These are phyloP conservation scores for Mobula hypostoma DNA, from an alignment of 2,113 vertebrate genomes.

Conservation along the genomic window DNA sequence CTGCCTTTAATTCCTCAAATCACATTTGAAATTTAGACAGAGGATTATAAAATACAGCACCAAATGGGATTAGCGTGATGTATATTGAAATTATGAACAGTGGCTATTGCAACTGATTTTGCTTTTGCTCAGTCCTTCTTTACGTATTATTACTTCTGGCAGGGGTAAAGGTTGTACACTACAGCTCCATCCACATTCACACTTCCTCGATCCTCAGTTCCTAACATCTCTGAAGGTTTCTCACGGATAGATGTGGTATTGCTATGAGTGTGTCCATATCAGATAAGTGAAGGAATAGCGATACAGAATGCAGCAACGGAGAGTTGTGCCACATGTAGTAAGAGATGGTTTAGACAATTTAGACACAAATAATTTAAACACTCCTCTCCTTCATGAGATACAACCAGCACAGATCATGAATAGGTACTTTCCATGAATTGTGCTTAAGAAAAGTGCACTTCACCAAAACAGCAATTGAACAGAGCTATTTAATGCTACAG, in stretches of 20 bases:
- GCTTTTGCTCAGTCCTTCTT: background rate
- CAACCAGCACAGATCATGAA: background rate
- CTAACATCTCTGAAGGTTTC: background rate
- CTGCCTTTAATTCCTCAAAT: background rate
- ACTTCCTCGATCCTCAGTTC: background rate
- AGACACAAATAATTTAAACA: no score
- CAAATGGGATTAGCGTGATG: background rate
- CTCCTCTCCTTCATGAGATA: background rate
- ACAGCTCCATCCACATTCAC: no score
- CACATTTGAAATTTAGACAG: background rate
- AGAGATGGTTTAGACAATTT: background rate
- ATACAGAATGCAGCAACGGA: background rate
- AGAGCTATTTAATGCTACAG: background rate
- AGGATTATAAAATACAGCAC: background rate
- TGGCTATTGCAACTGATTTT: background rate
- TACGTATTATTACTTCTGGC: background rate
- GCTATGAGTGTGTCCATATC: background rate
- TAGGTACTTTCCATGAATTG: background rate
- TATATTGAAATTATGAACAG: background rate
- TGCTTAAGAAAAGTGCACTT: background rate
- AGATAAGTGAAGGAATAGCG: background rate
- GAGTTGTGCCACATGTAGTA: background rate
- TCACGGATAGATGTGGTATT: background rate
- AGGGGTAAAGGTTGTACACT: background rate
- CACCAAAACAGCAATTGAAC: background rate